Percentiles rank a stretch among this genome's conserved stretches.
Conservation (phyloP, 2,888 invertebrate species). For the Lithophane ornitopus region DNA sequence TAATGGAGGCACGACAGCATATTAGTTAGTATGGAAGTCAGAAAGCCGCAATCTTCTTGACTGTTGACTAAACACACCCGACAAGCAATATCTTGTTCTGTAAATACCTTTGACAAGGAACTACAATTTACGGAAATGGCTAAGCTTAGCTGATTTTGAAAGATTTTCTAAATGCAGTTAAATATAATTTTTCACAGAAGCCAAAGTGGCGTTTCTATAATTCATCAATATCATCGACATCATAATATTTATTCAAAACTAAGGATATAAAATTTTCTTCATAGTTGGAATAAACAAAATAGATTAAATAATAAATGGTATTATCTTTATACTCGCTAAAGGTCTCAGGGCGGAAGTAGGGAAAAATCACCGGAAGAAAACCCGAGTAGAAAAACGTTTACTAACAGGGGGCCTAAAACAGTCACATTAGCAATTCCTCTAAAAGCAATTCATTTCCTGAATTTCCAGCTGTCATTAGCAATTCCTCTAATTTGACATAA, state of each 20-base stretch:
- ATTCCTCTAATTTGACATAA: too few species aligned
- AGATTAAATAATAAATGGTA: not conserved
- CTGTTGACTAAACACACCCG: constrained; percentile 76
- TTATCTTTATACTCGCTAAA: too few species aligned
- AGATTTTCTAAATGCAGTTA: not conserved
- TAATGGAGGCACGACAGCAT: constrained; percentile 44
- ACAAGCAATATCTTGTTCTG: constrained; percentile 74
- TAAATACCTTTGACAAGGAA: constrained; percentile 68
- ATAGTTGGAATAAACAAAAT: not conserved
- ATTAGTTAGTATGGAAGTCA: constrained; percentile 68
- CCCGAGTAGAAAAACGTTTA: not conserved
- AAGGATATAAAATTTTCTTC: not conserved
- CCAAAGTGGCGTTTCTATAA: not conserved
- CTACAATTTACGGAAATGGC: constrained; percentile 49
- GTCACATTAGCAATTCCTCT: too few species aligned
- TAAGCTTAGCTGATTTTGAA: not conserved
- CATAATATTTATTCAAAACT: not conserved
- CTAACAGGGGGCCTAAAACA: too few species aligned
- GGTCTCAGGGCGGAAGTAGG: not conserved
- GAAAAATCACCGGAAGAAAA: not conserved
- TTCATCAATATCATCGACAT: too few species aligned
- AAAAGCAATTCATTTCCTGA: too few species aligned
- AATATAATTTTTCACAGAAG: not conserved
- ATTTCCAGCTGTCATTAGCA: too few species aligned
- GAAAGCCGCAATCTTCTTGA: constrained; percentile 72